Evolutionary conservation across 2,888 invertebrate species (phyloP).

Genomic region (Biston betularia): DNA sequence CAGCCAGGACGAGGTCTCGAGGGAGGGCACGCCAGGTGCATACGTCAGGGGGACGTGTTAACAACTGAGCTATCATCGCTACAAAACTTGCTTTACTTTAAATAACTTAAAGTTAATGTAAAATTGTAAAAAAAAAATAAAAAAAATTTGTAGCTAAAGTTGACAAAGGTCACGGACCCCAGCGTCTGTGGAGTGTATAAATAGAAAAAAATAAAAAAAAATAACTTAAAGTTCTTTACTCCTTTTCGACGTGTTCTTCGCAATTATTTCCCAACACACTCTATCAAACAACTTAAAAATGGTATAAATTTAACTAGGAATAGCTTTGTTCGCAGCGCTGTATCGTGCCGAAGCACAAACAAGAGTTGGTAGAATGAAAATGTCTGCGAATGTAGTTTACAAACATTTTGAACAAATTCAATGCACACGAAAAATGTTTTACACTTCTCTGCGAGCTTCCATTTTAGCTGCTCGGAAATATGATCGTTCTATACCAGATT

Average conservation of each 20-base stretch:
- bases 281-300: slow-evolving; percentile 7
- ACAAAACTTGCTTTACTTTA: neutral
- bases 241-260: slow-evolving; percentile 5
- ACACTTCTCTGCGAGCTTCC: neutral
- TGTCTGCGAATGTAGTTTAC: slow-evolving; percentile 8
- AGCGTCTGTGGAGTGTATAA: too few relatives aligned
- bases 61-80: too few relatives aligned
- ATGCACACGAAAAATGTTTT: slow-evolving; percentile 2
- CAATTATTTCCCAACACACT: slow-evolving; percentile 3
- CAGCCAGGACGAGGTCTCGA: too few relatives aligned
- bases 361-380: slow-evolving; percentile 10
- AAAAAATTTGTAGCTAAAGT: too few relatives aligned
- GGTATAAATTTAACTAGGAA: slow-evolving; percentile 7
- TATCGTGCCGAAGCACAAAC: slow-evolving; percentile 23
- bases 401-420: slow-evolving; percentile 20
- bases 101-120: too few relatives aligned
- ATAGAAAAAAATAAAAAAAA: too few relatives aligned
- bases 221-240: slow-evolving; percentile 3
- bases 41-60: too few relatives aligned
- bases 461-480: slow-evolving; percentile 5
- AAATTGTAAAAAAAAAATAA: too few relatives aligned
- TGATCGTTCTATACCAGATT: neutral
- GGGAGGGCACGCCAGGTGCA: too few relatives aligned
- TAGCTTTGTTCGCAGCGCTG: slow-evolving; percentile 15
- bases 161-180: too few relatives aligned